Evolutionary conservation across 2,797 vertebrate genomes (phyloP).

Genomic region (Alauda arvensis): DNA sequence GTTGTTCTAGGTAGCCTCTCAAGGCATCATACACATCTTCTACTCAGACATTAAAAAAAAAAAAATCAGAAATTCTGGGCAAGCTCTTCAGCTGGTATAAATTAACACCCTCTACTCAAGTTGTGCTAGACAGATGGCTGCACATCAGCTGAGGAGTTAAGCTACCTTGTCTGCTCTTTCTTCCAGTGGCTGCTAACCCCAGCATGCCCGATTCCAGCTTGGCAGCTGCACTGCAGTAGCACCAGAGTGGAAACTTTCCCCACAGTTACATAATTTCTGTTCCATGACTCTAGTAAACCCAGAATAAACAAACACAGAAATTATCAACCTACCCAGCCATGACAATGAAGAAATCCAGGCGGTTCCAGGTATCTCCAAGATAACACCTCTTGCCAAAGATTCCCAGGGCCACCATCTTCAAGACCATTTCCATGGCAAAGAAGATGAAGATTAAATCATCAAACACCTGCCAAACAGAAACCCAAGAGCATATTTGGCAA

Average conservation of each 20-base stretch:
- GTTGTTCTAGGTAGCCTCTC: not conserved
- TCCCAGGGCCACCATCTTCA: slow-evolving; percentile 96
- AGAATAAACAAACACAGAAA: not conserved
- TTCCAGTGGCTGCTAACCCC: not conserved
- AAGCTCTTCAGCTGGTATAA: not conserved
- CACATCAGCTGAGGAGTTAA: not conserved
- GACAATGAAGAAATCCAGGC: slow-evolving; percentile 96
- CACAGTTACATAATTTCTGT: not conserved
- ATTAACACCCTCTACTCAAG: not conserved
- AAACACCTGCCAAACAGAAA: slow-evolving; percentile 81
- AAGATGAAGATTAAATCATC: slow-evolving; percentile 97
- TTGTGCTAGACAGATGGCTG: not conserved
- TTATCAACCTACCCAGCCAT: slow-evolving; percentile 87
- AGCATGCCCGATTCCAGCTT: not conserved
- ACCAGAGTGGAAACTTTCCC: not conserved
- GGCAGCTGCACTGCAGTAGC: not conserved
- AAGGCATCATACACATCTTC: not conserved
- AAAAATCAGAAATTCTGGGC: not conserved
- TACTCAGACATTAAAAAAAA: not conserved
- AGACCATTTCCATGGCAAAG: slow-evolving; percentile 97
- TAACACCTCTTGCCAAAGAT: slow-evolving; percentile 94
- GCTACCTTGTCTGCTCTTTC: not conserved
- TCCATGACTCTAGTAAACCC: not conserved
- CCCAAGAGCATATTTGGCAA: not conserved
- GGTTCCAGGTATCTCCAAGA: slow-evolving; percentile 97